phyloP scores from a whole-genome alignment of 1,140 invertebrate genomes.

The Ceratina australensis region DNA sequence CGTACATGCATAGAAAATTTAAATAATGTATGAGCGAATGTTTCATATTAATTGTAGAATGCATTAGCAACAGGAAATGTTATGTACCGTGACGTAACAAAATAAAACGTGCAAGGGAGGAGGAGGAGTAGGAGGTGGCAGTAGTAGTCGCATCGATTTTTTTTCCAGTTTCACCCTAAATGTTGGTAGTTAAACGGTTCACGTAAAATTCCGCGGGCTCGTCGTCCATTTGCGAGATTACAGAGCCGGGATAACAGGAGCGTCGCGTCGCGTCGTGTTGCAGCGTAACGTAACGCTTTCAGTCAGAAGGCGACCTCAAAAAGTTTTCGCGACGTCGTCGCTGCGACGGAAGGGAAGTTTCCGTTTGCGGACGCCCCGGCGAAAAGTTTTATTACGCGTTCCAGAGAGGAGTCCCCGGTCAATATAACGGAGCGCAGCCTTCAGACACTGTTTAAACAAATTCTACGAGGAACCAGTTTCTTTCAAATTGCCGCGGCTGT shows the following conservation, averaged over 20 bases:
- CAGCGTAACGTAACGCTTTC: neutral
- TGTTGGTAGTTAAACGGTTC: neutral
- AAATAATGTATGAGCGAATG: too few relatives aligned
- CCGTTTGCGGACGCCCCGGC: slow-evolving; percentile 8
- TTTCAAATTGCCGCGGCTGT: neutral
- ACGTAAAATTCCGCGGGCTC: slow-evolving; percentile 11
- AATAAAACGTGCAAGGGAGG: neutral
- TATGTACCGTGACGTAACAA: too few relatives aligned
- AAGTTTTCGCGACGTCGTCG: slow-evolving; percentile 5
- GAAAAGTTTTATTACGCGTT: slow-evolving; percentile 40
- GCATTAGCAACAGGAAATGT: too few relatives aligned
- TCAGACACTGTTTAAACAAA: slow-evolving; percentile 18
- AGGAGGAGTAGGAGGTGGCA: too few relatives aligned
- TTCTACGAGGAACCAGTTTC: neutral
- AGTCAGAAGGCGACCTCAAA: slow-evolving; percentile 7
- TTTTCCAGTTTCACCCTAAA: neutral
- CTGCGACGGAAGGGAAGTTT: slow-evolving; percentile 15
- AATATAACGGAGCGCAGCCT: neutral
- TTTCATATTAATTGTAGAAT: too few relatives aligned
- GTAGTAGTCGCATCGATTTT: slow-evolving; percentile 23
- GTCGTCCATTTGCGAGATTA: slow-evolving; percentile 40
- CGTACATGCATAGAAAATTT: too few relatives aligned
- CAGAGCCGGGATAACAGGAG: neutral
- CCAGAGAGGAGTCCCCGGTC: neutral
- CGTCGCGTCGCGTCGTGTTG: neutral